These are phyloP conservation scores for Craterocephalus amniculus DNA, from an alignment of 2,797 vertebrate species.

Conservation along the genomic window DNA sequence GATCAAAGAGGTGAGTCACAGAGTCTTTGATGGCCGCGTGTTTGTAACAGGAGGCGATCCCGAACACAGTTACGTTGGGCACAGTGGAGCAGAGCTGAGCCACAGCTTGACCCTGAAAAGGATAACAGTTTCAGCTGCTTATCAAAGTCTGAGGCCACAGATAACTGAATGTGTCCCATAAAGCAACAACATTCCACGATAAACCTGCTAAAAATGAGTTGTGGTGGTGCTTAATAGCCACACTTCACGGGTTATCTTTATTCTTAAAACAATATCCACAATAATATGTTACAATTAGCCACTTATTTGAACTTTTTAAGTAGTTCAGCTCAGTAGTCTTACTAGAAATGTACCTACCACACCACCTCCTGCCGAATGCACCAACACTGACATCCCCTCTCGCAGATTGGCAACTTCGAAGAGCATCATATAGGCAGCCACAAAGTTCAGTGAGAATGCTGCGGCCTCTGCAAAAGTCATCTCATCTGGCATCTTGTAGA, in stretches of 20 bases:
- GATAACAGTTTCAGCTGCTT: constrained; percentile 42
- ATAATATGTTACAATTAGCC: background rate
- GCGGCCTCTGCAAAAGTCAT: constrained; percentile 97
- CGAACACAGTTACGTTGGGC: constrained; percentile 93
- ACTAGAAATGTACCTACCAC: constrained; percentile 86
- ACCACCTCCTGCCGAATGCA: constrained; percentile 96
- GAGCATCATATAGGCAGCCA: constrained; percentile 98
- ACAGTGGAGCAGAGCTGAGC: constrained; percentile 96
- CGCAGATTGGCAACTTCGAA: constrained; percentile 97
- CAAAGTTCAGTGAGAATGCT: constrained; percentile 96
- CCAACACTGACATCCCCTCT: constrained; percentile 97
- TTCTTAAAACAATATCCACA: background rate
- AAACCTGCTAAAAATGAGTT: background rate
- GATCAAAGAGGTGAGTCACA: constrained; percentile 95
- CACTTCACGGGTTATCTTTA: background rate
- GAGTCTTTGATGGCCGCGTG: constrained; percentile 96
- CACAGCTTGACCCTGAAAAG: constrained; percentile 94
- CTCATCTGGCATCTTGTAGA: constrained; percentile 96
- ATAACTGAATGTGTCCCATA: constrained; percentile 6
- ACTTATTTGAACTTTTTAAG: background rate
- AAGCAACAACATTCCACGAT: background rate
- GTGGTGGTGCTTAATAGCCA: background rate
- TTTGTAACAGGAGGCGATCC: constrained; percentile 95
- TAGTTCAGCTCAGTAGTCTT: background rate
- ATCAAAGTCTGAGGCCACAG: constrained; percentile 20